Evolutionary conservation across 2,113 vertebrate species (phyloP), one percentile per base, ranked within the genome.

Genomic region (Pongo pygmaeus): DNA sequence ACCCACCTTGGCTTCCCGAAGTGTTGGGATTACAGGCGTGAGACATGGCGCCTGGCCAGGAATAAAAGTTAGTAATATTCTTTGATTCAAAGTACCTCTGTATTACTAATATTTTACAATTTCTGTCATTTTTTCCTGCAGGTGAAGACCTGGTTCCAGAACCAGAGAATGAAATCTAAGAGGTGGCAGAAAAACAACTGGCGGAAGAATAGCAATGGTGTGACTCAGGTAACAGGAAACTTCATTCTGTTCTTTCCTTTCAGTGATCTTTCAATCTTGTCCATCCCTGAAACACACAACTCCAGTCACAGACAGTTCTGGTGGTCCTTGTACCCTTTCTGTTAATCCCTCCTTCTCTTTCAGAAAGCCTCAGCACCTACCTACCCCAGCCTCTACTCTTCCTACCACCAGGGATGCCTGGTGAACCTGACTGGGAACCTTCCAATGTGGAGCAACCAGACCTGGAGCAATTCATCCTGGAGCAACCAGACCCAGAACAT

Each of bases 121-220:
- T 77, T 89, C 5, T 1, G 1, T 84, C 59, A 61, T 40, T 32
- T 7, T 92, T 23, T 13, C 18, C 78, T 96, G 8, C 50, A 99
- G 99, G 99, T 99, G 25, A 99, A 99, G 98, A 99, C 99, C 0
- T 99, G 99, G 99, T 99, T 99, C 98, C 99, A 99, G 96, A 99
- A 99, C 89, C 98, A 99, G 46, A 98, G 99, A 92, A 99, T 99
- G 99, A 99, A 99, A 91, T 98, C 99, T 20, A 99, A 99, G 96
- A 98, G 99, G 17, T 99, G 99, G 97, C 99, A 99, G 97, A 99
- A 99, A 52, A 99, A 99, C 80, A 98, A 97, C 50, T 99, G 99
- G 99, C 92, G 96, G 18, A 98, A 96, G 57, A 98, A 96, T 70
- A 84, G 89, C 38, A 7, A 87, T 8, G 80, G 75, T 46, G 13